These are phyloP conservation scores for Rhinogobius similis DNA, from an alignment of 2,113 vertebrate genomes.

Conservation along the genomic window DNA sequence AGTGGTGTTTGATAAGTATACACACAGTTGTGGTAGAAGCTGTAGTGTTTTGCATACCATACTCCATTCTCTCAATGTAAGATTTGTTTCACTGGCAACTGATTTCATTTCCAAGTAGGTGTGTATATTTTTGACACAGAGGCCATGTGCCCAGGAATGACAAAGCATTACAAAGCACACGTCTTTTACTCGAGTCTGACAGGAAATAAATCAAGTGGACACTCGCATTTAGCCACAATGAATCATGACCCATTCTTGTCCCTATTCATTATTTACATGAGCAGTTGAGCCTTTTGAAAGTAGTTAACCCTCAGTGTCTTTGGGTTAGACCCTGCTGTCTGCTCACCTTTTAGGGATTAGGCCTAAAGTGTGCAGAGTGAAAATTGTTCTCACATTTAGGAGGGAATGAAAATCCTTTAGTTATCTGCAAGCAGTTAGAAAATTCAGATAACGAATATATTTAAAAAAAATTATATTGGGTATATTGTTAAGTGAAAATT, in stretches of 20 bases:
- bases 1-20: too few species aligned
- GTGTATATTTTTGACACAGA: background rate
- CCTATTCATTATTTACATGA: constrained; percentile 28
- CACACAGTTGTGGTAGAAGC: too few species aligned
- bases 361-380: constrained; percentile 26
- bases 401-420: constrained; percentile 37
- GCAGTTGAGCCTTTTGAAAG: constrained; percentile 16
- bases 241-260: constrained; percentile 28
- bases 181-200: constrained; percentile 13
- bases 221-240: constrained; percentile 35
- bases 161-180: constrained; percentile 10
- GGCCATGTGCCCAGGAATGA: background rate
- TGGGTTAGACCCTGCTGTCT: constrained; percentile 7
- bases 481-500: too few species aligned
- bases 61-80: background rate
- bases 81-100: background rate
- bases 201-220: background rate
- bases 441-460: too few species aligned
- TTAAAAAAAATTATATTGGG: too few species aligned
- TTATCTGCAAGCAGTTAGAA: constrained; percentile 29
- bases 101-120: background rate
- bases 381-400: constrained; percentile 37
- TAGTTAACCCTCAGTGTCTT: constrained; percentile 8
- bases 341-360: constrained; percentile 16
- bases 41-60: too few species aligned